A percentile compares a stretch with the other conserved stretches of the same genome.
phyloP scores from a whole-genome alignment of 2,888 invertebrate genomes.

The Melinopterus prodromus region DNA sequence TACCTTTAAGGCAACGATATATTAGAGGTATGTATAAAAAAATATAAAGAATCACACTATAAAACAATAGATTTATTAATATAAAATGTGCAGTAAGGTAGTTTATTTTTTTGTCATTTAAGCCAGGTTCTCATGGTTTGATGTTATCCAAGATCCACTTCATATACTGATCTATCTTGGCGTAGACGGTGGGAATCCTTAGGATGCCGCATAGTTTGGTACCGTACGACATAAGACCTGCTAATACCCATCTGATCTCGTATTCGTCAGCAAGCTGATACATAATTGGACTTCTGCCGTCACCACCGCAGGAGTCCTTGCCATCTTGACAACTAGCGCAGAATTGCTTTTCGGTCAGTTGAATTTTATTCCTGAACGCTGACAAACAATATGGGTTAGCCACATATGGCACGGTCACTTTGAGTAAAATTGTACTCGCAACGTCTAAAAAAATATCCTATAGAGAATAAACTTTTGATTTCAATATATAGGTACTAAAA shows the following conservation, averaged over 20 bases:
- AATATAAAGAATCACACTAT: too few species aligned
- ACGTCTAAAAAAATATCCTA: constrained; percentile 9
- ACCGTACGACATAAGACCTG: constrained; percentile 66
- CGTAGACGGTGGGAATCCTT: constrained; percentile 72
- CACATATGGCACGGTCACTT: constrained; percentile 24
- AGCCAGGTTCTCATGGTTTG: neutral
- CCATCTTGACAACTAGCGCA: constrained; percentile 74
- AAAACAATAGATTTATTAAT: too few species aligned
- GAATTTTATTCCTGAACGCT: neutral
- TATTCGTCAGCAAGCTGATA: constrained; percentile 56
- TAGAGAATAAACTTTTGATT: too few species aligned
- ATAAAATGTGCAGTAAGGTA: too few species aligned
- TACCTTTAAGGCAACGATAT: too few species aligned
- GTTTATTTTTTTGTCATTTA: neutral
- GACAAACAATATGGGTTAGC: neutral
- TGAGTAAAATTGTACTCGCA: constrained; percentile 25
- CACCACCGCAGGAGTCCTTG: constrained; percentile 71
- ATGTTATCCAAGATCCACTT: constrained; percentile 66
- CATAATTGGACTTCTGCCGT: constrained; percentile 72
- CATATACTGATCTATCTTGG: constrained; percentile 65
- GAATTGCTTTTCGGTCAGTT: constrained; percentile 60
- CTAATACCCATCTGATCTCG: constrained; percentile 19
- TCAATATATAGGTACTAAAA: too few species aligned
- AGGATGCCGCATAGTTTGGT: constrained; percentile 58
- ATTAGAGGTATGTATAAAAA: too few species aligned